phyloP scores from a whole-genome alignment of 2,888 invertebrate genomes.

The Dryococelus australis region DNA sequence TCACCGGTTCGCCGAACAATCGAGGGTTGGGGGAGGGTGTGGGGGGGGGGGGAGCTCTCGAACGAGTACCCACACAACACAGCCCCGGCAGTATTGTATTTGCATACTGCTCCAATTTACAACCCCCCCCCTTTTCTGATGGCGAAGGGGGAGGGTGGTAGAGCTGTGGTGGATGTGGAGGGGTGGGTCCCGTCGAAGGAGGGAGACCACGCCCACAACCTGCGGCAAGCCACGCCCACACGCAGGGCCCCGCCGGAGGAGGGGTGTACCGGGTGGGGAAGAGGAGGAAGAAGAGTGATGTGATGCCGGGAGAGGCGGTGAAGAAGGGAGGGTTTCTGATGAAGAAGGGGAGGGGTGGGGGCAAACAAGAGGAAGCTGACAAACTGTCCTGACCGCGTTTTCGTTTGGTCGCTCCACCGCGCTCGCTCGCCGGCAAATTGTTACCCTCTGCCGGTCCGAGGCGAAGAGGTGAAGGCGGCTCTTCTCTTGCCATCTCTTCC shows the following conservation, averaged over 20 bases:
- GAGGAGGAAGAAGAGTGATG: too few relatives aligned
- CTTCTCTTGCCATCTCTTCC: slow-evolving; percentile 27
- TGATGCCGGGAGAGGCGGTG: neutral
- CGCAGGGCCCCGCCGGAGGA: neutral
- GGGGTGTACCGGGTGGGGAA: neutral
- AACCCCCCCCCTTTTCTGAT: slow-evolving; percentile 26
- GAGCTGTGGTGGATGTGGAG: neutral
- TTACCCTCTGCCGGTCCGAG: slow-evolving; percentile 37
- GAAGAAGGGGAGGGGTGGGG: slow-evolving; percentile 10
- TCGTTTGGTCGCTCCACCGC: slow-evolving; percentile 37
- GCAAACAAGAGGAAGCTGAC: slow-evolving; percentile 41
- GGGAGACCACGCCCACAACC: slow-evolving; percentile 30
- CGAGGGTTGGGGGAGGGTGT: neutral
- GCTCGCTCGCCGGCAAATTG: slow-evolving; percentile 27
- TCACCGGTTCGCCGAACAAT: neutral
- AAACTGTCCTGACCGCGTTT: slow-evolving; percentile 48
- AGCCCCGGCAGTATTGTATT: slow-evolving; percentile 35
- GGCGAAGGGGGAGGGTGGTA: neutral
- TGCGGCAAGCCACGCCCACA: slow-evolving; percentile 33
- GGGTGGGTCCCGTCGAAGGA: neutral
- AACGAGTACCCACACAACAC: neutral
- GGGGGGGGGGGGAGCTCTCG: neutral
- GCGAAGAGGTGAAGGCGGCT: neutral
- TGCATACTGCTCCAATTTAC: slow-evolving; percentile 46
- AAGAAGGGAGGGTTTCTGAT: neutral